A percentile compares a stretch with the other conserved stretches of the same genome.
Conservation (phyloP, 2,888 invertebrate genomes). For the Amitus sp. region DNA sequence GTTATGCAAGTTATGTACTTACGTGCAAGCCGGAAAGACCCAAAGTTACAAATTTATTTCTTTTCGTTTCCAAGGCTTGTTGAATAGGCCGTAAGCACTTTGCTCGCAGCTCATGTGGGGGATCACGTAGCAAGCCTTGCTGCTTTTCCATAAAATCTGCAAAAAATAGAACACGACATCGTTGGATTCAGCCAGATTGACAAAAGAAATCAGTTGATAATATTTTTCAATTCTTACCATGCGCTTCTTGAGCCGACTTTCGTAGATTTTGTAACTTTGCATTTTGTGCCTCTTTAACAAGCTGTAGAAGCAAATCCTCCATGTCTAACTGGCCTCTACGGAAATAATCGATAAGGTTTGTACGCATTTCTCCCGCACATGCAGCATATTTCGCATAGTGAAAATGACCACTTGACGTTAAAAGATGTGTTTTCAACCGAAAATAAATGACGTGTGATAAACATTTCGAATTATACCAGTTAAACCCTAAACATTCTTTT, state of each 20-base stretch:
- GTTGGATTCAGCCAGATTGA: constrained; percentile 10
- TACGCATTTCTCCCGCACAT: constrained; percentile 33
- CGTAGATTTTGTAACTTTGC: constrained; percentile 80
- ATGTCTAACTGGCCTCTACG: constrained; percentile 67
- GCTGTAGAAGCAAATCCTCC: constrained; percentile 88
- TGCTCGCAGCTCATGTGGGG: constrained; percentile 84
- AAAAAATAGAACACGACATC: constrained; percentile 5
- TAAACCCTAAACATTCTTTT: no score
- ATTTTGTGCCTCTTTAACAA: constrained; percentile 85
- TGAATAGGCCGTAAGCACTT: constrained; percentile 88
- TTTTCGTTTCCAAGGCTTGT: constrained; percentile 86
- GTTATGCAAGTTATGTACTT: constrained; percentile 64
- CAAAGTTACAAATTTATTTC: constrained; percentile 83
- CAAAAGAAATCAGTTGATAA: background rate
- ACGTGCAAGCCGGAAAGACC: constrained; percentile 92
- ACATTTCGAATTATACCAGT: no score
- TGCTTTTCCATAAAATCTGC: constrained; percentile 84
- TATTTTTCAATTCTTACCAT: constrained; percentile 71
- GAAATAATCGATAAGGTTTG: constrained; percentile 59
- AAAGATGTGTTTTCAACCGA: no score
- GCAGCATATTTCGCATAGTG: no score
- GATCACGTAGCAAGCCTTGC: constrained; percentile 80
- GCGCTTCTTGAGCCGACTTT: constrained; percentile 87
- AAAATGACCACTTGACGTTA: no score
- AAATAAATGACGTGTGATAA: no score